Evolutionary conservation across 2,113 vertebrate species (phyloP).

Genomic region (Saguinus imperator): DNA sequence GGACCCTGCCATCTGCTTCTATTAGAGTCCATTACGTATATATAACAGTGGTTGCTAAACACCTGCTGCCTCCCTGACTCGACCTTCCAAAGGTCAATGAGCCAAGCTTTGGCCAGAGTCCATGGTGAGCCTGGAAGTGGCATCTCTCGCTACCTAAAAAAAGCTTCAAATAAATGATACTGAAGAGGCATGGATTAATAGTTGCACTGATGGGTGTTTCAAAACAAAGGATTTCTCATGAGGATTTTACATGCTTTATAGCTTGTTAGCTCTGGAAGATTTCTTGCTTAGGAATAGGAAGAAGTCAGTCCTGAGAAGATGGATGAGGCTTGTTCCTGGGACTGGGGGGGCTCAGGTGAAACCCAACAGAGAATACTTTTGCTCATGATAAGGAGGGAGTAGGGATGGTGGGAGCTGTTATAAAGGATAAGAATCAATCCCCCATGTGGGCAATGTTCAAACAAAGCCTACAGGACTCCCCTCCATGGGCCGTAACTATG

Average conservation of each 20-base stretch:
- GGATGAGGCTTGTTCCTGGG: not conserved
- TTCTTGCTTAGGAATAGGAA: not conserved
- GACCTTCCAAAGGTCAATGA: constrained; percentile 13
- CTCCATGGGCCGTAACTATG: accelerated
- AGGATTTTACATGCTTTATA: not conserved
- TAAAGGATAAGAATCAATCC: too few relatives aligned
- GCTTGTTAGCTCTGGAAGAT: not conserved
- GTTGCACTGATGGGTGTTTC: not conserved
- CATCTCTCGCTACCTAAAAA: not conserved
- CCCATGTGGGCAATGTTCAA: not conserved
- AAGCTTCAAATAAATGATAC: not conserved
- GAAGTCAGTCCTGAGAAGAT: not conserved
- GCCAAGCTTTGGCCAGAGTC: not conserved
- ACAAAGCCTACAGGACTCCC: not conserved
- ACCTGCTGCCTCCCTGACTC: constrained; percentile 9
- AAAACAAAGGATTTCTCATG: not conserved
- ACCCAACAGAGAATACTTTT: not conserved
- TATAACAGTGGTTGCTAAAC: not conserved
- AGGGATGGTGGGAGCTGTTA: not conserved
- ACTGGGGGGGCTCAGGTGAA: too few relatives aligned
- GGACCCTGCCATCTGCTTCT: not conserved
- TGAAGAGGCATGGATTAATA: not conserved
- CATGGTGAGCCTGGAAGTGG: not conserved
- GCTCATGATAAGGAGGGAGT: not conserved
- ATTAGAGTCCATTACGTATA: not conserved